Percentiles rank a stretch among this genome's conserved stretches.
Evolutionary conservation across 2,113 vertebrate genomes (phyloP).

Genomic region (Donacobius atricapilla): DNA sequence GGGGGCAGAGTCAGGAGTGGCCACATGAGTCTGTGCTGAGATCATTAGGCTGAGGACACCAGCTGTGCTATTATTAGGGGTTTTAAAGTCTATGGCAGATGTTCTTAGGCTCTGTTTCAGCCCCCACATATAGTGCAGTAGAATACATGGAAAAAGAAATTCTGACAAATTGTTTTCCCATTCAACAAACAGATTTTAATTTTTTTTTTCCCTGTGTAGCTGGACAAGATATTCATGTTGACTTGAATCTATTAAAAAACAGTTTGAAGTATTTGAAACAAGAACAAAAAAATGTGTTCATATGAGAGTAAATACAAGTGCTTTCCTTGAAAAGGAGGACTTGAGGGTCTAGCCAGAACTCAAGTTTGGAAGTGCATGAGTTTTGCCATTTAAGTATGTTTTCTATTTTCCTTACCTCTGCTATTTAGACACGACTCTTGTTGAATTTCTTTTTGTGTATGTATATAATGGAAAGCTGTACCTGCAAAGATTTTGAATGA

Average conservation of each 20-base stretch:
- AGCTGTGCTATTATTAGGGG: constrained; percentile 77
- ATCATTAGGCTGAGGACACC: constrained; percentile 69
- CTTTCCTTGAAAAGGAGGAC: background rate
- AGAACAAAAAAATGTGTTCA: background rate
- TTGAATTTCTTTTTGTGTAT: background rate
- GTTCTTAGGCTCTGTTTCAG: constrained; percentile 64
- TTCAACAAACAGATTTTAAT: background rate
- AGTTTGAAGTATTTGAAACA: background rate
- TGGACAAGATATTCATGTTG: background rate
- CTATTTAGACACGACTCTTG: background rate
- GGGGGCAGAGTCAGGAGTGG: background rate
- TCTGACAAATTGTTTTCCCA: constrained; percentile 13
- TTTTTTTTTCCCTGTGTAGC: background rate
- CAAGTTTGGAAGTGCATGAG: background rate
- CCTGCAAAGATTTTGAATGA: background rate
- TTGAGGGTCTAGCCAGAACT: background rate
- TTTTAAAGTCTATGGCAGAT: constrained; percentile 63
- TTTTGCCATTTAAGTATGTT: background rate
- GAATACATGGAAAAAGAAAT: constrained; percentile 19
- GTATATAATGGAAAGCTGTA: background rate
- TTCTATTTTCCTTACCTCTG: background rate
- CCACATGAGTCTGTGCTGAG: constrained; percentile 50
- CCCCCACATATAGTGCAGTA: constrained; percentile 44
- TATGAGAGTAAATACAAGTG: background rate
- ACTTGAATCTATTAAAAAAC: background rate